Conservation (phyloP, 37 sponge, comb jelly and placozoan species). For the Sycon ciliatum region DNA sequence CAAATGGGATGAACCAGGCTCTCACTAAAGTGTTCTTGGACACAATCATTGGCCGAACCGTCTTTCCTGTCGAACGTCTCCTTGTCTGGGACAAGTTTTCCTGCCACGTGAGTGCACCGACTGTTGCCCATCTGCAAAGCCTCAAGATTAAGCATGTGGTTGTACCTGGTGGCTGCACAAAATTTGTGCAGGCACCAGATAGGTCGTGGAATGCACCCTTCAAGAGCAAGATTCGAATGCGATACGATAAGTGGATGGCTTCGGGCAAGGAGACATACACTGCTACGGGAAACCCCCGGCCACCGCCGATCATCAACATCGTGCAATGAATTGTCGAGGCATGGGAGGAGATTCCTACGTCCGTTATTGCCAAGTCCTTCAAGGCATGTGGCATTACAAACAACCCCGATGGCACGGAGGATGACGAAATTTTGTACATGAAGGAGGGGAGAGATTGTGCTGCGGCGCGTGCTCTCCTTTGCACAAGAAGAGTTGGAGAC, state of each 20-base stretch:
- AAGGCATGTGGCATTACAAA: conserved; percentile 36
- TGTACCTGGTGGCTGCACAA: conserved; percentile 46
- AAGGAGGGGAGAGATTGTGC: conserved; percentile 39
- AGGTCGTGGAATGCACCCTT: conserved; percentile 39
- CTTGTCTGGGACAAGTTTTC: conserved; percentile 45
- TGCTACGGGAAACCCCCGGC: conserved; percentile 33
- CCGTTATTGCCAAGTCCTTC: conserved; percentile 38
- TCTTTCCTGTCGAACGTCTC: conserved; percentile 23
- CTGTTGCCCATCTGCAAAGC: not conserved
- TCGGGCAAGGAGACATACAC: conserved; percentile 43
- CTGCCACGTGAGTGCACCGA: conserved; percentile 26
- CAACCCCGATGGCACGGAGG: conserved; percentile 20
- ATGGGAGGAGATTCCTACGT: conserved; percentile 31
- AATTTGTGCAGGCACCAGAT: conserved; percentile 42
- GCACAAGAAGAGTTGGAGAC: too few species aligned
- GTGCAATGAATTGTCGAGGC: conserved; percentile 37
- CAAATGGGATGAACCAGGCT: conserved; percentile 43
- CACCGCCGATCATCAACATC: conserved; percentile 33
- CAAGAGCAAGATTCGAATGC: conserved; percentile 22
- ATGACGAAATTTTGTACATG: conserved; percentile 31
- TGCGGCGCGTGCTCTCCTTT: conserved; percentile 1
- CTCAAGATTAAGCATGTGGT: conserved; percentile 21
- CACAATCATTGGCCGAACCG: conserved; percentile 11
- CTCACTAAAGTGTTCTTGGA: conserved; percentile 36
- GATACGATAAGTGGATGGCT: conserved; percentile 45